Percentiles rank a stretch among this genome's conserved stretches.
These are phyloP conservation scores for Anaspis maculata DNA, from an alignment of 2,888 invertebrate species.

Conservation along the genomic window DNA sequence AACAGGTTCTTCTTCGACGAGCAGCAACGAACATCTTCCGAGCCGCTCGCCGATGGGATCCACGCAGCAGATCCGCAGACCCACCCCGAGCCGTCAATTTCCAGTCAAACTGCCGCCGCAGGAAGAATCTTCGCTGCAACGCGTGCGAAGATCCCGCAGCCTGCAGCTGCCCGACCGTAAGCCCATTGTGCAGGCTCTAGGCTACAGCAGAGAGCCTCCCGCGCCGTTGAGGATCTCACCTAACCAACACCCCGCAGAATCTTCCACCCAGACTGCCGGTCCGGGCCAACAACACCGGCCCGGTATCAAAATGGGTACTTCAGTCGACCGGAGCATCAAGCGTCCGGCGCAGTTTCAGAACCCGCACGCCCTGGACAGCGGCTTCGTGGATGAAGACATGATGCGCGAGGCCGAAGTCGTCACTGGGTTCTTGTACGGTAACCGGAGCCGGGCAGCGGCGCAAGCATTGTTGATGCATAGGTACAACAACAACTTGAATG, in stretches of 20 bases:
- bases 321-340: slow-evolving; percentile 6
- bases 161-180: slow-evolving; percentile 53
- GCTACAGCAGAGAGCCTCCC: slow-evolving; percentile 11
- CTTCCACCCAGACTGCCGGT: no score
- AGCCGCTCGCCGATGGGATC: slow-evolving; percentile 27
- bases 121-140: slow-evolving; percentile 26
- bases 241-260: slow-evolving; percentile 16
- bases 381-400: slow-evolving; percentile 41
- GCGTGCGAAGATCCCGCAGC: slow-evolving; percentile 50
- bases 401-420: slow-evolving; percentile 50
- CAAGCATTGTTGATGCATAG: slow-evolving; percentile 41
- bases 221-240: slow-evolving; percentile 14
- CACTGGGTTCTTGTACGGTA: slow-evolving; percentile 49
- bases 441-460: slow-evolving; percentile 45
- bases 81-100: slow-evolving; percentile 15
- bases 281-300: slow-evolving; percentile 8
- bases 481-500: slow-evolving; percentile 32
- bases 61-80: slow-evolving; percentile 22
- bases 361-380: no score
- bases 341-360: slow-evolving; percentile 2
- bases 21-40: slow-evolving; percentile 32
- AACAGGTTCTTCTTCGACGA: slow-evolving; percentile 34
- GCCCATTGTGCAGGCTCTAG: slow-evolving; percentile 14
- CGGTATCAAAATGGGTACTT: slow-evolving; percentile 12
- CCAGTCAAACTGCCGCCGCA: slow-evolving; percentile 15